Evolutionary conservation across 2,113 vertebrate genomes (phyloP).

Genomic region (Scophthalmus maximus): DNA sequence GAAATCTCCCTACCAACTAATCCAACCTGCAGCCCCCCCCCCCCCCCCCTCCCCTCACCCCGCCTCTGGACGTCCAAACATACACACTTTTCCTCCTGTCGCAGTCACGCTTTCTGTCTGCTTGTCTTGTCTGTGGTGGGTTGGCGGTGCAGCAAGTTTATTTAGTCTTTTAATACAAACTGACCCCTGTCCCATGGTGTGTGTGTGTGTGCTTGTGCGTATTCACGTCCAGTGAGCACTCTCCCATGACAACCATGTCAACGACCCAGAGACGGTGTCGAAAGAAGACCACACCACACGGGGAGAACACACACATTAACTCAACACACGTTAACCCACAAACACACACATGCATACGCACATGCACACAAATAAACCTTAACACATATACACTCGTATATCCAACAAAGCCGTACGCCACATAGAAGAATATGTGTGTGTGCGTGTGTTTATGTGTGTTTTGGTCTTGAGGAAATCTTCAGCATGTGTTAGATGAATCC

Average conservation of each 20-base stretch:
- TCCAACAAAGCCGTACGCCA: slow-evolving; percentile 24
- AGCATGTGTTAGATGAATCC: slow-evolving; percentile 76
- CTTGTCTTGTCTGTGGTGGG: slow-evolving; percentile 68
- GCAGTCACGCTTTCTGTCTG: slow-evolving; percentile 33
- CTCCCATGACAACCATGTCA: slow-evolving; percentile 83
- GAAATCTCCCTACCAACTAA: neutral
- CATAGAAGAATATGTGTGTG: slow-evolving; percentile 28
- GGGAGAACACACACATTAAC: slow-evolving; percentile 61
- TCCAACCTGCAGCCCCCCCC: slow-evolving; percentile 8
- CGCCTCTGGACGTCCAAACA: neutral
- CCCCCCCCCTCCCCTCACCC: neutral
- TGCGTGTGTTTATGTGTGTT: slow-evolving; percentile 69
- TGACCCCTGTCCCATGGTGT: slow-evolving; percentile 64
- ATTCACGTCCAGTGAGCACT: slow-evolving; percentile 65
- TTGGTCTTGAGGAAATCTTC: slow-evolving; percentile 76
- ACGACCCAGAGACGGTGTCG: slow-evolving; percentile 73
- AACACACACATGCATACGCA: slow-evolving; percentile 13
- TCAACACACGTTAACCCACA: slow-evolving; percentile 24
- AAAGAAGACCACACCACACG: slow-evolving; percentile 72
- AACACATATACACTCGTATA: slow-evolving; percentile 41
- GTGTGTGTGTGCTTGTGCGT: slow-evolving; percentile 25
- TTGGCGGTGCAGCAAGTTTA: slow-evolving; percentile 72
- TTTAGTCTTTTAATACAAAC: slow-evolving; percentile 78
- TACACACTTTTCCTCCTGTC: slow-evolving; percentile 22
- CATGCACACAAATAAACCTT: slow-evolving; percentile 58